These are phyloP conservation scores for Metellina segmentata DNA, from an alignment of 2,888 invertebrate genomes.

Conservation along the genomic window DNA sequence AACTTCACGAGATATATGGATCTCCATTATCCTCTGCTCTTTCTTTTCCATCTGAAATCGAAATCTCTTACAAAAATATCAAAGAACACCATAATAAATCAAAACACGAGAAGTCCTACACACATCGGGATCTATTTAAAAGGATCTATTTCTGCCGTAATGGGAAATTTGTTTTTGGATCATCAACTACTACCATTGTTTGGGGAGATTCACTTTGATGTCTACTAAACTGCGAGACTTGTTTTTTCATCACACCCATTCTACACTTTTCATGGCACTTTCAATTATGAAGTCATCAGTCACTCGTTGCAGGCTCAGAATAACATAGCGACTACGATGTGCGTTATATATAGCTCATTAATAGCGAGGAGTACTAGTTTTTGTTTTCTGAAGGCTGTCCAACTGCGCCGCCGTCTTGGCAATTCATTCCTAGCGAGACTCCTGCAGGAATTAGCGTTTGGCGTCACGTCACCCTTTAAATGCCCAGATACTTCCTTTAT, in stretches of 20 bases:
- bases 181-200: neutral
- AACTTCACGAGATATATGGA: no score
- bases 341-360: slow-evolving; percentile 69
- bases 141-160: no score
- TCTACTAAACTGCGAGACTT: slow-evolving; percentile 10
- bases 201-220: slow-evolving; percentile 13
- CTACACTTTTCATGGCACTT: slow-evolving; percentile 31
- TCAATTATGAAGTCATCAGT: slow-evolving; percentile 63
- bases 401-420: slow-evolving; percentile 34
- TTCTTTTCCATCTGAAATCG: no score
- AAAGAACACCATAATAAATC: no score
- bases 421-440: slow-evolving; percentile 40
- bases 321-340: slow-evolving; percentile 51
- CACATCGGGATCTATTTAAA: no score
- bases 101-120: no score
- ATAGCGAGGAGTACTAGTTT: slow-evolving; percentile 57
- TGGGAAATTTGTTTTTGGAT: no score
- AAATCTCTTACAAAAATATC: no score
- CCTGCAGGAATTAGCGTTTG: slow-evolving; percentile 16
- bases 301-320: slow-evolving; percentile 38
- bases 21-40: no score
- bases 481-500: slow-evolving; percentile 4
- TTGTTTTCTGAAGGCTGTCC: slow-evolving; percentile 59
- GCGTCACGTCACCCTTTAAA: slow-evolving; percentile 25
- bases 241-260: slow-evolving; percentile 41